Evolutionary conservation across 2,888 invertebrate species (phyloP).

Genomic region (Rutpela maculata): DNA sequence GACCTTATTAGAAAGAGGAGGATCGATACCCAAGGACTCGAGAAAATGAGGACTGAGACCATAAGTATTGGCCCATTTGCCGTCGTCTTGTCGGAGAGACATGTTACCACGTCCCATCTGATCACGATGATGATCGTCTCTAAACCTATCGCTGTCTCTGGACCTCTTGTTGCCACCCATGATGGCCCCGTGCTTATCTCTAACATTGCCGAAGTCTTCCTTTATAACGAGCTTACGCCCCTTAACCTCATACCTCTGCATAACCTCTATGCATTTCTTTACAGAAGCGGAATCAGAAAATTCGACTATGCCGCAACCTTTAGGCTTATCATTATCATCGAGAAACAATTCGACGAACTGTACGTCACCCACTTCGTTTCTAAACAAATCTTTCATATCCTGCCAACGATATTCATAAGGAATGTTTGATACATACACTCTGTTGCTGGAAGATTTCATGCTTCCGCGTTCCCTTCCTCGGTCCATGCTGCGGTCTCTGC

Average conservation of each 20-base stretch:
- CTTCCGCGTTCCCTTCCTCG: slow-evolving; percentile 73
- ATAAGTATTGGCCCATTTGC: slow-evolving; percentile 89
- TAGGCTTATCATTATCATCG: slow-evolving; percentile 94
- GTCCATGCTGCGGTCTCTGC: slow-evolving; percentile 68
- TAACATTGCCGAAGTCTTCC: slow-evolving; percentile 86
- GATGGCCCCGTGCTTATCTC: slow-evolving; percentile 82
- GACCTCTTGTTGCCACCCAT: slow-evolving; percentile 64
- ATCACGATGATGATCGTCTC: slow-evolving; percentile 48
- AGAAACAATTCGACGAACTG: slow-evolving; percentile 96
- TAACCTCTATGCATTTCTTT: slow-evolving; percentile 93
- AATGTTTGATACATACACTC: slow-evolving; percentile 94
- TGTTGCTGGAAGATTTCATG: slow-evolving; percentile 72
- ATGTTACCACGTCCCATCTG: slow-evolving; percentile 52
- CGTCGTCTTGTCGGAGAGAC: slow-evolving; percentile 69
- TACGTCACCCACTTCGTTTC: slow-evolving; percentile 93
- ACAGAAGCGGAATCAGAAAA: slow-evolving; percentile 81
- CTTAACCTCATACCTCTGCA: slow-evolving; percentile 95
- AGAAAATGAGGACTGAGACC: slow-evolving; percentile 96
- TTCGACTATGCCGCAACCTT: slow-evolving; percentile 97
- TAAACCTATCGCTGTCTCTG: slow-evolving; percentile 68
- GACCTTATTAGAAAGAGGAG: slow-evolving; percentile 94
- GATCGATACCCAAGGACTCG: slow-evolving; percentile 93
- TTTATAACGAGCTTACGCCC: slow-evolving; percentile 96
- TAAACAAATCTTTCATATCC: slow-evolving; percentile 95
- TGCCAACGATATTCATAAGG: slow-evolving; percentile 99